Percentiles rank a stretch among this genome's conserved stretches.
Conservation (phyloP, 2,797 vertebrate species). For the Luscinia megarhynchos region DNA sequence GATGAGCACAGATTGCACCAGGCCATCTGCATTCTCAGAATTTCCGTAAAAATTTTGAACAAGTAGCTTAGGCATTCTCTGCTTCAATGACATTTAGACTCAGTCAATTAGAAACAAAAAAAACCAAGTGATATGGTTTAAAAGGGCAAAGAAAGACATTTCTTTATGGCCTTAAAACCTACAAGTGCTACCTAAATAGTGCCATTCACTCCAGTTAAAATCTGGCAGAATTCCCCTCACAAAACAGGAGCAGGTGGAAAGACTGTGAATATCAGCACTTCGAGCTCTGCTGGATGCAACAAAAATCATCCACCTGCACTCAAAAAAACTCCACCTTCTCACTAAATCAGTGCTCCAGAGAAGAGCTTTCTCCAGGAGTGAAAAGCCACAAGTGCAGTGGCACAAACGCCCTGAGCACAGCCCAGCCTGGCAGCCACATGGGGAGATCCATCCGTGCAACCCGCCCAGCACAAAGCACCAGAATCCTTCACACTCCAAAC, state of each 20-base stretch:
- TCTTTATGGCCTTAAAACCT: not conserved
- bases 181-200: not conserved
- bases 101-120: not conserved
- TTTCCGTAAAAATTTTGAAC: not conserved
- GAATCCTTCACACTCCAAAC: slow-evolving; percentile 32
- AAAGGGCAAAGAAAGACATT: not conserved
- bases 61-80: not conserved
- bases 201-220: not conserved
- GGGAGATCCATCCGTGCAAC: rapidly evolving
- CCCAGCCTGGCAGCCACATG: not conserved
- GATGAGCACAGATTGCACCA: not conserved
- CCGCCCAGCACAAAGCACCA: slow-evolving; percentile 30
- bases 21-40: not conserved
- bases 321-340: not conserved
- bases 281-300: not conserved
- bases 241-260: not conserved
- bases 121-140: not conserved
- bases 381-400: not conserved
- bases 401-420: not conserved
- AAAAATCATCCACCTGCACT: not conserved
- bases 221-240: not conserved
- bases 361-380: not conserved
- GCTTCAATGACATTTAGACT: not conserved
- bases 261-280: not conserved
- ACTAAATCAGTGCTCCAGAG: not conserved